These are phyloP conservation scores for Saccostrea glomerata DNA, from an alignment of 1,140 invertebrate species.

Conservation along the genomic window DNA sequence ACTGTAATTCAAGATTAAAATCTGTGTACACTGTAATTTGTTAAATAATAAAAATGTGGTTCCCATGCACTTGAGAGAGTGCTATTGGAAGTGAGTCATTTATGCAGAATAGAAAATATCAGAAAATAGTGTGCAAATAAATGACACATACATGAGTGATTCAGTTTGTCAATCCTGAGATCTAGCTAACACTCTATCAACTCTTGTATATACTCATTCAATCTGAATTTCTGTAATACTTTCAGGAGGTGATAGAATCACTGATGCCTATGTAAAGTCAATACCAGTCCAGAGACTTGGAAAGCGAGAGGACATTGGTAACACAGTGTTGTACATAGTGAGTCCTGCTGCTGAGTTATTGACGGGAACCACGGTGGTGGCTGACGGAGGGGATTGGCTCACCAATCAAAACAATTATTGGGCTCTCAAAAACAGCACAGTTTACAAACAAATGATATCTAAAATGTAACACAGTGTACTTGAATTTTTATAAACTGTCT, in stretches of 20 bases:
- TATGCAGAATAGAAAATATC: no score
- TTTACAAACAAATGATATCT: neutral
- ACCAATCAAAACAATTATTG: conserved; percentile 61
- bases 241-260: conserved; percentile 61
- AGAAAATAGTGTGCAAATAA: no score
- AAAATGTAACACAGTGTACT: neutral
- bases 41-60: no score
- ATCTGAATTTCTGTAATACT: neutral
- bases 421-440: neutral
- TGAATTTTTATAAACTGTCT: no score
- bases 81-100: no score
- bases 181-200: no score
- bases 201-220: no score
- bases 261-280: conserved; percentile 49
- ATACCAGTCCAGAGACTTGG: conserved; percentile 74
- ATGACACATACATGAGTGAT: no score
- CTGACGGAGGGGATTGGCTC: conserved; percentile 74
- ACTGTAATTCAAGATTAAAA: no score
- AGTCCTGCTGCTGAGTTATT: conserved; percentile 72
- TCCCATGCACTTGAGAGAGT: no score
- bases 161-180: no score
- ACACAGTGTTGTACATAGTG: conserved; percentile 72
- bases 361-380: conserved; percentile 73
- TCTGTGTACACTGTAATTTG: no score
- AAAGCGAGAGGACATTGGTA: conserved; percentile 71